Evolutionary conservation across 2,113 vertebrate genomes (phyloP), one percentile per base, ranked within the genome.

Genomic region (Thomomys bottae): DNA sequence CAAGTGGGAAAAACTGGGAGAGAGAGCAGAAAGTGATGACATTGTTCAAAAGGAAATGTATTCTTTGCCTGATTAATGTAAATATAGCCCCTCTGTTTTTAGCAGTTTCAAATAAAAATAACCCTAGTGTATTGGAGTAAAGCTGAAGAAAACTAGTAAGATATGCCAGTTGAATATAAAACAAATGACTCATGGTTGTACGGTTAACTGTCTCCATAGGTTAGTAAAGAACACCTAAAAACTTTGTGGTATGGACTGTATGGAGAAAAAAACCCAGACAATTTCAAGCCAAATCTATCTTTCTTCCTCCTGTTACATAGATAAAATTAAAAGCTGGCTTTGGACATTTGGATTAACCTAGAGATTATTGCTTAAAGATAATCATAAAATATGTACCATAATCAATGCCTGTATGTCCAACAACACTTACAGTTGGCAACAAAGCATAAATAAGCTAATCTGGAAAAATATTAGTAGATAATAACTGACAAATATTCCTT

Each of bases 401-500:
- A 79, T 91, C 57, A 80, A 12, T 34, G 36, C 76, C 24, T 87
- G 90, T 84, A 24, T 68, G 17, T 14, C 30, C 30, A 71, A 72
- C 15, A 71, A 70, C 18, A 77, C 1, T 4, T 9, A 18, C 66
- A 85, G 23, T 63, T 84, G 92, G 24, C 32, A 57, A 40, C n/a
- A 85, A 23, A 0, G 24, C 71, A 86, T 64, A 81, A 92, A 61
- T 34, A 84, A 21, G 1, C 2, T n/a, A 71, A 88, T 12, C 71
- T 57, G 0, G 8, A 75, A 93, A 87, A n/a, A 40, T 75, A 68
- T 70, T 67, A 42, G 18, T 26, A 54, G 6, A n/a, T 42, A 76
- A 72, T 64, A 84, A 40, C 18, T 45, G 63, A 84, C 45, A 84
- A 30, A 84, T 82, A 67, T 85, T 88, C 70, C 81, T 75, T 64